Conservation (phyloP, 1,140 invertebrate genomes). For the Stegodyphus mimosarum region DNA sequence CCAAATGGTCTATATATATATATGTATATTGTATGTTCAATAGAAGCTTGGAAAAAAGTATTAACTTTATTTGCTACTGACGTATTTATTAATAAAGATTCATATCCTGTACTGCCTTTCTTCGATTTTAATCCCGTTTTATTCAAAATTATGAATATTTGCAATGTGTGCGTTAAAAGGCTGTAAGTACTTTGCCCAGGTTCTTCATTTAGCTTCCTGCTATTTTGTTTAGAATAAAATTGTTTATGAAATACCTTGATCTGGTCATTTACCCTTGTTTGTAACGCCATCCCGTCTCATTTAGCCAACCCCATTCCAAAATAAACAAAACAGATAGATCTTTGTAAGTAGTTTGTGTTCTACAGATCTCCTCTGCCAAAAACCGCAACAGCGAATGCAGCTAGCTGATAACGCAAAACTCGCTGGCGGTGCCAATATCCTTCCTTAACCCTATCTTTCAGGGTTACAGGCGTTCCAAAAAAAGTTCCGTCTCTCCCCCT, state of each 20-base stretch:
- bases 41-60: too few species aligned
- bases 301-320: conserved; percentile 25
- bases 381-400: not conserved
- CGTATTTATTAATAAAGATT: too few species aligned
- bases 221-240: too few species aligned
- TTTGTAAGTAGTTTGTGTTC: not conserved
- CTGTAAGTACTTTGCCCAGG: too few species aligned
- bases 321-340: conserved; percentile 27
- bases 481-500: not conserved
- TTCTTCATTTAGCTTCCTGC: too few species aligned
- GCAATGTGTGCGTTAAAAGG: too few species aligned
- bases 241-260: not conserved
- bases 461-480: conserved; percentile 25
- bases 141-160: too few species aligned
- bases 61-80: too few species aligned
- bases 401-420: not conserved
- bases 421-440: not conserved
- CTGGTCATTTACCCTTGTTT: conserved; percentile 11
- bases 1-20: too few species aligned
- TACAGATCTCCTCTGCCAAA: not conserved
- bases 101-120: too few species aligned
- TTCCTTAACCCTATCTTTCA: conserved; percentile 52
- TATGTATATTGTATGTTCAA: too few species aligned
- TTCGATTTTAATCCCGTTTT: too few species aligned
- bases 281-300: not conserved